Percentiles rank a stretch among this genome's conserved stretches.
Conservation (phyloP, 2,797 vertebrate species). For the Pyrocephalus nanus region DNA sequence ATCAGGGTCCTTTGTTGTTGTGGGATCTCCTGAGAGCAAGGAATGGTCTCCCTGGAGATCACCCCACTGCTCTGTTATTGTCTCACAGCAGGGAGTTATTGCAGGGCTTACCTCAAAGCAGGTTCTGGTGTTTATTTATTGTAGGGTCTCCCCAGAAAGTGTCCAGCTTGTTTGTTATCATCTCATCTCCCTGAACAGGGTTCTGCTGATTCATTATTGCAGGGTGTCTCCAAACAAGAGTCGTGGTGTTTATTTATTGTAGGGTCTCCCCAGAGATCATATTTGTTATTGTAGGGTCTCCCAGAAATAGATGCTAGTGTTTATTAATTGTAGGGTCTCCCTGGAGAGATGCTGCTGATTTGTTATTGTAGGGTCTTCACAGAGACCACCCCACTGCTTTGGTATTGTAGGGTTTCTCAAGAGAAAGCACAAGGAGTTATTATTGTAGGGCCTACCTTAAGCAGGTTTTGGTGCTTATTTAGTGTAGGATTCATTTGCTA, state of each 20-base stretch:
- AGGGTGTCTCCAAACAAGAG: not conserved
- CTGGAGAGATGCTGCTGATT: too few relatives aligned
- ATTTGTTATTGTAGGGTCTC: not conserved
- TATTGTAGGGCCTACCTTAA: too few relatives aligned
- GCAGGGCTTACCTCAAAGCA: not conserved
- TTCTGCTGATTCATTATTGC: not conserved
- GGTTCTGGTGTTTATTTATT: not conserved
- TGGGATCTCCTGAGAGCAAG: not conserved
- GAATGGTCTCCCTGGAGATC: not conserved
- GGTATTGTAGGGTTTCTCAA: too few relatives aligned
- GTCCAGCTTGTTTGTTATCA: not conserved
- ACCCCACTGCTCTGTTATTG: not conserved
- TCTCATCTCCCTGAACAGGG: accelerated
- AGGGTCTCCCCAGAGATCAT: not conserved
- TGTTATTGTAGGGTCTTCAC: not conserved
- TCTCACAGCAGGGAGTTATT: not conserved
- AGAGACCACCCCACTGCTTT: too few relatives aligned
- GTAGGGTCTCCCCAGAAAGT: not conserved
- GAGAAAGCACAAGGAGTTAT: too few relatives aligned
- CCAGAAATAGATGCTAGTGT: too few relatives aligned
- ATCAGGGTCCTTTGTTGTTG: not conserved
- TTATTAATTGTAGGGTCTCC: not conserved
- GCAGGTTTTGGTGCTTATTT: too few relatives aligned
- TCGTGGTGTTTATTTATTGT: not conserved
- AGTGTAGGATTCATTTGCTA: too few relatives aligned